Conservation (phyloP, 2,113 vertebrate species). For the human region DNA sequence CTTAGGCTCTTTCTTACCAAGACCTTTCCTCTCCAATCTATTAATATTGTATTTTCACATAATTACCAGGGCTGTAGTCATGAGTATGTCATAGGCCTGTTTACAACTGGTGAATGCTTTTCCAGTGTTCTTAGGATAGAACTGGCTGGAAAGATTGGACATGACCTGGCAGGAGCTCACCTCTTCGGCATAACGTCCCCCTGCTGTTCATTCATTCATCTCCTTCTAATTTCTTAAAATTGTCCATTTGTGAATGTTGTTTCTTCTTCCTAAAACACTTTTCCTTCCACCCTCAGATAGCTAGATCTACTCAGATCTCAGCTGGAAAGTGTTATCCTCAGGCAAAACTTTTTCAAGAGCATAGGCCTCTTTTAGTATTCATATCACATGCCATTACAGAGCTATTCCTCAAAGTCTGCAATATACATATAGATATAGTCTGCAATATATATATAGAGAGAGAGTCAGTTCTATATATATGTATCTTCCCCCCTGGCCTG, state of each 20-base stretch:
- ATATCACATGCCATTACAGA: not conserved
- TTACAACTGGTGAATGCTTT: not conserved
- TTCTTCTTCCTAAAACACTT: not conserved
- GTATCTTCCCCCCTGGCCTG: not conserved
- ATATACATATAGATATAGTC: not conserved
- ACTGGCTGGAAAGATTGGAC: no score
- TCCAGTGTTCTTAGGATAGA: not conserved
- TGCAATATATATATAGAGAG: no score
- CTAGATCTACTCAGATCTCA: not conserved
- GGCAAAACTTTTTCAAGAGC: not conserved
- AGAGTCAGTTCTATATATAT: no score
- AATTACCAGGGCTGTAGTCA: not conserved
- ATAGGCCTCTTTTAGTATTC: not conserved
- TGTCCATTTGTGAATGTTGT: not conserved
- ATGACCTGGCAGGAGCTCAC: not conserved
- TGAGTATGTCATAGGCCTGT: not conserved
- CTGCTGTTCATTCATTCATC: no score
- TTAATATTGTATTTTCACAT: not conserved
- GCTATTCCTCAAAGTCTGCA: not conserved
- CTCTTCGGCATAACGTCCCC: not conserved
- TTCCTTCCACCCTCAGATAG: not conserved
- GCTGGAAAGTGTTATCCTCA: not conserved
- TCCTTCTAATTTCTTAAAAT: not conserved
- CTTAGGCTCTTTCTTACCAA: not conserved
- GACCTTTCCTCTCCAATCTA: not conserved